Evolutionary conservation across 2,888 invertebrate genomes (phyloP), one percentile per base, ranked within the genome.

Genomic region (Melanchra persicariae): DNA sequence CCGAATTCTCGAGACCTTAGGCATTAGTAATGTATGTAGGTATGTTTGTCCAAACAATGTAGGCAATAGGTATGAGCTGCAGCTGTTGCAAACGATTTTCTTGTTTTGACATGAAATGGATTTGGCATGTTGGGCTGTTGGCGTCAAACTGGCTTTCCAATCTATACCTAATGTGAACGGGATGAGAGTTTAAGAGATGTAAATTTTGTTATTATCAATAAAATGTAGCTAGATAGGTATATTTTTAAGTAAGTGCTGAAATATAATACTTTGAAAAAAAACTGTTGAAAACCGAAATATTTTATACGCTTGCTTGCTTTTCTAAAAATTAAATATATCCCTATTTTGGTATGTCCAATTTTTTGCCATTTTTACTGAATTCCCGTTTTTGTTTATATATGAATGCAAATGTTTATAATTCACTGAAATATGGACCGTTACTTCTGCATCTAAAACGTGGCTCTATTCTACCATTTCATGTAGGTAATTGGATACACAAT

Each of bases 41-140:
- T 68, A 59, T 63, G 74, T 55, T 60, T 54, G 51, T 54, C 12
- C 26, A 37, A 49, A 55, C 49, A 58, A 34, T 47, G n/a, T 40
- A 30, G 47, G 64, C 19, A 72, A 54, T 63, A 15, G 51, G 24
- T 34, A 34, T 74, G 37, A 30, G 30, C 8, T 74, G 57, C 74
- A 74, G 65, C 51, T 65, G 75, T 40, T 73, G 34, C 40, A 79
- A 57, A 47, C 54, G 52, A 72, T 52, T 54, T 78, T 71, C 57
- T 78, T 71, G 12, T 78, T 65, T 65, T 74, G 47, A 47, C 22
- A 5, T 58, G 34, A 51, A 51, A 22, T 37, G n/a, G 8, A 26
- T 26, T 15, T 37, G 55, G 37, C 37, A 22, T 37, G 55, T 37
- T 15, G 10, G 55, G n/a, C 8, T 57, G 55, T 22, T 57, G 37